Evolutionary conservation across 1,140 invertebrate genomes (phyloP).

Genomic region (Pectinophora gossypiella): DNA sequence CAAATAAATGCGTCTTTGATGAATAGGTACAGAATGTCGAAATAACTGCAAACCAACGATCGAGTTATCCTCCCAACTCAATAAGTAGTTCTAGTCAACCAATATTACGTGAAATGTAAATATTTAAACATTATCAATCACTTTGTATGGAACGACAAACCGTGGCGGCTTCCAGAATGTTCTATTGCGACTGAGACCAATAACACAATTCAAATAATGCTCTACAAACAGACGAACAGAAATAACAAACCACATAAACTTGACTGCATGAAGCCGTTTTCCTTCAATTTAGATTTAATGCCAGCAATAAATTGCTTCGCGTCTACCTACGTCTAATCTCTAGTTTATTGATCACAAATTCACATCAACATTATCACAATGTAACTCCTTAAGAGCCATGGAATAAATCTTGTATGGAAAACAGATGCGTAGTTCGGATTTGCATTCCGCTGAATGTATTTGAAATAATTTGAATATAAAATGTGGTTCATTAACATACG

Average conservation of each 20-base stretch:
- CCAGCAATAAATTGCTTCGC: neutral
- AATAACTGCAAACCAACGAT: too few species aligned
- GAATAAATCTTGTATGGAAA: conserved; percentile 7
- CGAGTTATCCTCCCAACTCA: too few species aligned
- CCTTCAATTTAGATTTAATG: neutral
- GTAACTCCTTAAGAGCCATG: neutral
- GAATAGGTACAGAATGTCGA: too few species aligned
- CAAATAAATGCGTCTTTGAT: too few species aligned
- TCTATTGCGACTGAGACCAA: too few species aligned
- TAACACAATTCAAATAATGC: too few species aligned
- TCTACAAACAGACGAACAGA: too few species aligned
- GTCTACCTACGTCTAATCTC: conserved; percentile 1
- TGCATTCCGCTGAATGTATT: conserved; percentile 9
- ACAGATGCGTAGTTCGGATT: conserved; percentile 3
- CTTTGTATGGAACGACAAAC: too few species aligned
- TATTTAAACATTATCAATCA: too few species aligned
- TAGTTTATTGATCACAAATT: conserved; percentile 2
- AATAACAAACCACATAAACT: neutral
- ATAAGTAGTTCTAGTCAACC: too few species aligned
- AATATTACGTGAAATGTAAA: too few species aligned
- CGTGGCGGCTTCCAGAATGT: too few species aligned
- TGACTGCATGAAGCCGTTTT: neutral
- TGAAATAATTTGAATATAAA: conserved; percentile 26
- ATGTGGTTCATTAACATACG: conserved; percentile 21
- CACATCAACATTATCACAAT: neutral